These are phyloP conservation scores for Eptesicus fuscus DNA, from an alignment of 2,113 vertebrate species.

Conservation along the genomic window DNA sequence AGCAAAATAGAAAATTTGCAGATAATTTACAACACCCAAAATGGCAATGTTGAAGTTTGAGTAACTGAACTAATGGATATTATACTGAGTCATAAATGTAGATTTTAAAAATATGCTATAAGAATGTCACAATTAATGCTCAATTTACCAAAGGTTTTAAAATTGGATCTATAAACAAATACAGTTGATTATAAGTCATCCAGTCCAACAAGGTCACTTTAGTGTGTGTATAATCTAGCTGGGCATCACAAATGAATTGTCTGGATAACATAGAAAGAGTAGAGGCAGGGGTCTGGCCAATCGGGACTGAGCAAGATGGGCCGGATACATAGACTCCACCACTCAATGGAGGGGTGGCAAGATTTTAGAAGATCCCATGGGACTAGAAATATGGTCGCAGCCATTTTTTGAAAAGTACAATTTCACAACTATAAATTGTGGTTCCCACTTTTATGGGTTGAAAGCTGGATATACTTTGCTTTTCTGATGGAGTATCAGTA, in stretches of 20 bases:
- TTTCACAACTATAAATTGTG: too few species aligned
- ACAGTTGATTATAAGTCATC: not conserved
- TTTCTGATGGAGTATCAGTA: not conserved
- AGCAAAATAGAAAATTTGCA: constrained; percentile 53
- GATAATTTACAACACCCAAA: not conserved
- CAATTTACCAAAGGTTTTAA: constrained; percentile 46
- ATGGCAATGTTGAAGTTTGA: constrained; percentile 18
- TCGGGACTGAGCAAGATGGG: too few species aligned
- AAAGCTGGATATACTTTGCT: not conserved
- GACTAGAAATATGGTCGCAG: too few species aligned
- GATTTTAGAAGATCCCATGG: too few species aligned
- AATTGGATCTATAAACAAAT: not conserved
- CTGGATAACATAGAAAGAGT: not conserved
- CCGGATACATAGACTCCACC: too few species aligned
- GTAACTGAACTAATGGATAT: constrained; percentile 28
- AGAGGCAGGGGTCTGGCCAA: not conserved
- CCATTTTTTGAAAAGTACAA: too few species aligned
- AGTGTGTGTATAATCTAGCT: not conserved
- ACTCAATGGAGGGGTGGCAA: too few species aligned
- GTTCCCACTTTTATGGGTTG: not conserved
- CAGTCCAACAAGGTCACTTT: not conserved
- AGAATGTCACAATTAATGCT: not conserved
- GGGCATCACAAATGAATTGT: not conserved
- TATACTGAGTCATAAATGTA: constrained; percentile 6
- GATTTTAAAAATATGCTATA: constrained; percentile 30